Conservation (phyloP, 2,888 invertebrate genomes). For the Drosophila vallismaia region DNA sequence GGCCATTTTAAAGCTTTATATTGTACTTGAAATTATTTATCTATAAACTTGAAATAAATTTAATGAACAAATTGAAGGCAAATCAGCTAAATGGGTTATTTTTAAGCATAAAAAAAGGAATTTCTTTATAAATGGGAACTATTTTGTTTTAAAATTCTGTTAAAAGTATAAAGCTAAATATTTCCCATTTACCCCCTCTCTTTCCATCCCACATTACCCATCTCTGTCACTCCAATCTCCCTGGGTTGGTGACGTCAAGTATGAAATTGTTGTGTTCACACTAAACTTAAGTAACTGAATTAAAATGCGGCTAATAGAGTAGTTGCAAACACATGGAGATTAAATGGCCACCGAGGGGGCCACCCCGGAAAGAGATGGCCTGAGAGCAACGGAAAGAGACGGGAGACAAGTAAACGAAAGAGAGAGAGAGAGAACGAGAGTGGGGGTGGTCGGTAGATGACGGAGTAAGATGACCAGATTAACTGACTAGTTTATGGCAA, state of each 20-base stretch:
- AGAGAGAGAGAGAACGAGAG: neutral
- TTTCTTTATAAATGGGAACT: no score
- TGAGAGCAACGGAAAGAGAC: neutral
- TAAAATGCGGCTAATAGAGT: conserved; percentile 79
- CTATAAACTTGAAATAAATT: no score
- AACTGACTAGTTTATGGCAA: conserved; percentile 47
- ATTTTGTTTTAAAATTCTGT: no score
- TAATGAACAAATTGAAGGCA: no score
- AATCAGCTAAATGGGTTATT: no score
- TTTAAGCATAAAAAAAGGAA: no score
- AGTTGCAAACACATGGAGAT: conserved; percentile 71
- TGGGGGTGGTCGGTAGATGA: conserved; percentile 2
- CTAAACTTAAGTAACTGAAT: conserved; percentile 80
- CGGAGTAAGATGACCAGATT: conserved; percentile 45
- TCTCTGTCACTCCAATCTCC: neutral
- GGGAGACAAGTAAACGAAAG: neutral
- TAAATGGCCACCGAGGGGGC: conserved; percentile 28
- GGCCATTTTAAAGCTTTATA: conserved; percentile 3
- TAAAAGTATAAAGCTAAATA: no score
- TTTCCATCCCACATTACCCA: neutral
- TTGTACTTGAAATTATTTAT: no score
- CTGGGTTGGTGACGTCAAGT: conserved; percentile 55
- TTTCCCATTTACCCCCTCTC: no score
- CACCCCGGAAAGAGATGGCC: neutral
- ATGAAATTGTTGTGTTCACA: conserved; percentile 78